Conservation (phyloP, 2,797 vertebrate species). For the Galagoides demidoff region DNA sequence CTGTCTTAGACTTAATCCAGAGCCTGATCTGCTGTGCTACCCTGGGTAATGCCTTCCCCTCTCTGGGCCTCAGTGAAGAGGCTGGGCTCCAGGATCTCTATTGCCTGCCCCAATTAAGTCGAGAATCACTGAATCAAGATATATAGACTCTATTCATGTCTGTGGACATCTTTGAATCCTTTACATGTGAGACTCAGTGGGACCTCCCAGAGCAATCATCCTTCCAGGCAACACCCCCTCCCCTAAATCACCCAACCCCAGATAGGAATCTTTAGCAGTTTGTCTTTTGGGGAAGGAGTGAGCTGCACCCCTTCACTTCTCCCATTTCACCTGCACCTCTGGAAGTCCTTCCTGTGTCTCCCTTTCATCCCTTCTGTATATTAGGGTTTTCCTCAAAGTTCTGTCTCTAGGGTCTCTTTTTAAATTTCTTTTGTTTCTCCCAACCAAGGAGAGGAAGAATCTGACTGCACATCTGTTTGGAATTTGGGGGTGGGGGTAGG, state of each 20-base stretch:
- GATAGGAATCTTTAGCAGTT: slow-evolving; percentile 59
- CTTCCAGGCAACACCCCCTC: slow-evolving; percentile 35
- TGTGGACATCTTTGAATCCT: slow-evolving; percentile 73
- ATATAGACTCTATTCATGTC: slow-evolving; percentile 67
- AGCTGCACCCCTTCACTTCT: slow-evolving; percentile 31
- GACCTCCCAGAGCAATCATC: slow-evolving; percentile 75
- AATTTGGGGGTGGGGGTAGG: slow-evolving; percentile 80
- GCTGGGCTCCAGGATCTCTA: neutral
- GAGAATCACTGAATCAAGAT: slow-evolving; percentile 61
- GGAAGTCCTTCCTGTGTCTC: slow-evolving; percentile 74
- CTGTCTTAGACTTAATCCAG: neutral
- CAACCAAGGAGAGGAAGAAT: slow-evolving; percentile 77
- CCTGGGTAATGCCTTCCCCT: neutral
- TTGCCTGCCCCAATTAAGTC: slow-evolving; percentile 70
- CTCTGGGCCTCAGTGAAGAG: slow-evolving; percentile 44
- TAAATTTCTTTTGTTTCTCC: slow-evolving; percentile 81
- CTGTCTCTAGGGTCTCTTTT: slow-evolving; percentile 79
- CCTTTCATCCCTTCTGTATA: slow-evolving; percentile 74
- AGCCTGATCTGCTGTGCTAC: neutral
- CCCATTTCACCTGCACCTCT: slow-evolving; percentile 67
- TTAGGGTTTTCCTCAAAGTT: slow-evolving; percentile 70
- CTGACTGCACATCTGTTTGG: slow-evolving; percentile 82
- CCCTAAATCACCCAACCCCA: neutral
- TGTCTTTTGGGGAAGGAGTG: slow-evolving; percentile 24
- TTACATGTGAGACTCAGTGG: slow-evolving; percentile 72